Evolutionary conservation across 2,797 vertebrate species (phyloP).

Genomic region (Spinus pinus): DNA sequence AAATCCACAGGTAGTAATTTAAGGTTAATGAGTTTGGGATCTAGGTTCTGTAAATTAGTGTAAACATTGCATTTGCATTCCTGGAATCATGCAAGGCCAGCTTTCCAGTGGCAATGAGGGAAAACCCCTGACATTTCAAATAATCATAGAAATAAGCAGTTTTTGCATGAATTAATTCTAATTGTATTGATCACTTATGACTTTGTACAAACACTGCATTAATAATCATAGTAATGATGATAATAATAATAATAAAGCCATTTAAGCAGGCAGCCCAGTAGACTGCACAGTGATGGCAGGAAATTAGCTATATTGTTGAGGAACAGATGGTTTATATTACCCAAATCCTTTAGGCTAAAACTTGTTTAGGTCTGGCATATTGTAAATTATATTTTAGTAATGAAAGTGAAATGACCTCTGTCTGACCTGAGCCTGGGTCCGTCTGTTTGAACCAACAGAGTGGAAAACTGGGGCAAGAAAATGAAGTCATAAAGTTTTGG

Average conservation of each 20-base stretch:
- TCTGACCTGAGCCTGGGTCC: conserved; percentile 81
- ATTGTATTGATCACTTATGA: conserved; percentile 52
- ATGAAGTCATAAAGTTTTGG: conserved; percentile 81
- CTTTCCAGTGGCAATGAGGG: neutral
- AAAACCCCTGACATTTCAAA: neutral
- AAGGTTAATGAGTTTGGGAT: conserved; percentile 3
- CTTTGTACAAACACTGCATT: conserved; percentile 66
- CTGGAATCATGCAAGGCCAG: neutral
- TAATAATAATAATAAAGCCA: conserved; percentile 57
- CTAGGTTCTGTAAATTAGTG: neutral
- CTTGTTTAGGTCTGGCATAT: conserved; percentile 88
- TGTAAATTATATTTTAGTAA: conserved; percentile 86
- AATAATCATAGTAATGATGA: conserved; percentile 45
- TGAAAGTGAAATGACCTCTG: conserved; percentile 83
- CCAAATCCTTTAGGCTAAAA: conserved; percentile 84
- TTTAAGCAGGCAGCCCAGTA: conserved; percentile 75
- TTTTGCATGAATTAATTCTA: conserved; percentile 56
- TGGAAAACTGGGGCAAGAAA: conserved; percentile 78
- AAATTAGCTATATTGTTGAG: conserved; percentile 85
- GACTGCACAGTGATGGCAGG: conserved; percentile 75
- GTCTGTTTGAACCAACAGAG: conserved; percentile 75
- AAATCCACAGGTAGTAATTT: neutral
- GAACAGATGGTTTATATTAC: conserved; percentile 94
- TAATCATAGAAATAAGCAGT: neutral
- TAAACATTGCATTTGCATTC: neutral